Evolutionary conservation across 2,888 invertebrate species (phyloP).

Genomic region (Boloria euphrosyne): DNA sequence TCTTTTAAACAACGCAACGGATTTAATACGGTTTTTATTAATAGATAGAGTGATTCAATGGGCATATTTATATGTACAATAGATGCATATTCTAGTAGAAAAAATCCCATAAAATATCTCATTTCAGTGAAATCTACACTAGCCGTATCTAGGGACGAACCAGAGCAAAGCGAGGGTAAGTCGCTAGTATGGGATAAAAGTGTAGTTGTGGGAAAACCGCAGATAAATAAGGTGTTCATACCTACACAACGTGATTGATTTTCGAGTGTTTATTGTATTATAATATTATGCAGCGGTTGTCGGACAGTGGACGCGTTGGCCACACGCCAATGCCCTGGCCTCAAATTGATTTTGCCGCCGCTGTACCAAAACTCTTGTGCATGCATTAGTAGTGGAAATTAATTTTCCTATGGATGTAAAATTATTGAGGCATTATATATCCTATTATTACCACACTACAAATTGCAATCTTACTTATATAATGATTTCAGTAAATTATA

Average conservation of each 20-base stretch:
- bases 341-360: constrained; percentile 76
- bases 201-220: constrained; percentile 8
- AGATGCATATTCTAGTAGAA: too few species aligned
- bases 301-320: constrained; percentile 58
- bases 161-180: too few species aligned
- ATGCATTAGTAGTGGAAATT: constrained; percentile 66
- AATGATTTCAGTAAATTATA: too few species aligned
- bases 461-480: constrained; percentile 19
- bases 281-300: constrained; percentile 57
- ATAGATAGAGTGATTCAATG: too few species aligned
- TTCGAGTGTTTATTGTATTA: constrained; percentile 49
- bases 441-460: constrained; percentile 11
- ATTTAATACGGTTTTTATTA: too few species aligned
- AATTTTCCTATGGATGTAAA: constrained; percentile 48
- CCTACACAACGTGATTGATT: constrained; percentile 48
- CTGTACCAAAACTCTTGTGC: constrained; percentile 63
- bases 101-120: too few species aligned
- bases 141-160: too few species aligned
- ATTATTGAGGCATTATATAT: constrained; percentile 15
- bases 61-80: too few species aligned
- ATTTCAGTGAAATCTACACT: too few species aligned
- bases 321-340: constrained; percentile 66
- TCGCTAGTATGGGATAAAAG: background rate
- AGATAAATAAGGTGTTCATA: constrained; percentile 20
- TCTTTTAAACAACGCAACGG: too few species aligned